These are phyloP conservation scores for Myrmecophaga tridactyla DNA, from an alignment of 2,113 vertebrate genomes.

Conservation along the genomic window DNA sequence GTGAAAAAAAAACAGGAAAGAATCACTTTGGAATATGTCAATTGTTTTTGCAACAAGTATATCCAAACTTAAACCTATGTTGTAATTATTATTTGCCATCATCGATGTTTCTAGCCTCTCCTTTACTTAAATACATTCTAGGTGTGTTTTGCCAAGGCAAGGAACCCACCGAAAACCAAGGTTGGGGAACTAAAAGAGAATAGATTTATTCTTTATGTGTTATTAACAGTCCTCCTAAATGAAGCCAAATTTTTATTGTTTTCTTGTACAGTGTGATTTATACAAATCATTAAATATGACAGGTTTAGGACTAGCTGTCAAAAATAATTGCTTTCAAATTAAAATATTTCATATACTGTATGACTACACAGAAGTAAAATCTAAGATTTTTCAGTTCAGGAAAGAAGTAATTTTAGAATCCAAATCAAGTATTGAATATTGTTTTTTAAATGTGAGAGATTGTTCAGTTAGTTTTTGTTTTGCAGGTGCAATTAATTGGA, in stretches of 20 bases:
- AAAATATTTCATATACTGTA: conserved; percentile 2
- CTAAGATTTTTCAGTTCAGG: background rate
- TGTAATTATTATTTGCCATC: background rate
- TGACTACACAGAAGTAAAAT: background rate
- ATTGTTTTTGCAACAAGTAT: background rate
- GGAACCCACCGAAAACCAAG: background rate
- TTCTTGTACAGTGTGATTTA: background rate
- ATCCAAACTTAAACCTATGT: background rate
- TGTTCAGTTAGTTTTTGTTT: background rate
- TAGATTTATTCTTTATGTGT: background rate
- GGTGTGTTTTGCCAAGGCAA: background rate
- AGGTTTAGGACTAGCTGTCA: background rate
- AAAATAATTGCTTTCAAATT: conserved; percentile 40
- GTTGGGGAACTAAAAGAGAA: background rate
- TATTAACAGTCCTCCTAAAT: background rate
- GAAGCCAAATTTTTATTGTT: background rate
- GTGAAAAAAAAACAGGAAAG: background rate
- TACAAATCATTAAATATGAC: background rate
- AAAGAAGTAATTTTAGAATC: conserved; percentile 4
- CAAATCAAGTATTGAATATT: background rate
- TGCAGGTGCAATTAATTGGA: background rate
- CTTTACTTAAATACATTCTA: background rate
- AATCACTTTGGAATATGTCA: background rate
- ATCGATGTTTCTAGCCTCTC: background rate
- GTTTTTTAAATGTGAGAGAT: conserved; percentile 27